phyloP scores from a whole-genome alignment of 2,888 invertebrate genomes.

The Dasypogon diadema region DNA sequence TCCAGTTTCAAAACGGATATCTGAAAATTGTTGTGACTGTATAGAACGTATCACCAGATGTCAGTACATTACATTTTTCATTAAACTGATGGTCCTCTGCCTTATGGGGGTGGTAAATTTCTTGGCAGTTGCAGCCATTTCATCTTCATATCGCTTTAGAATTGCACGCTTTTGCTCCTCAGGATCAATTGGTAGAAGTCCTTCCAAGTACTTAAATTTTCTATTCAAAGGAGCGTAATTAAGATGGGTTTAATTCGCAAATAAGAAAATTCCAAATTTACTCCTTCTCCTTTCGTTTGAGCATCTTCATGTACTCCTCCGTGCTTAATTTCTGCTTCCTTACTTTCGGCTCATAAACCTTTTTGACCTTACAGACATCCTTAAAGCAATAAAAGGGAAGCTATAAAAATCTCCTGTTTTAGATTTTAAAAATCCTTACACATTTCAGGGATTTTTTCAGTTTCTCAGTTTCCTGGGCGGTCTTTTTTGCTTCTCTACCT shows the following conservation, averaged over 20 bases:
- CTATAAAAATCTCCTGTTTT: not conserved
- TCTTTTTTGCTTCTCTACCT: conserved; percentile 54
- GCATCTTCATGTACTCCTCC: conserved; percentile 42
- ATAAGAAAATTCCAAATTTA: conserved; percentile 7
- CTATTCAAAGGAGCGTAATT: conserved; percentile 57
- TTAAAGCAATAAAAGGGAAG: conserved; percentile 2
- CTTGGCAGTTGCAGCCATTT: conserved; percentile 57
- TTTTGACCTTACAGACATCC: conserved; percentile 48
- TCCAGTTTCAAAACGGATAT: conserved; percentile 63
- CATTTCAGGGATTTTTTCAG: conserved; percentile 11
- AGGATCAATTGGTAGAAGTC: conserved; percentile 64
- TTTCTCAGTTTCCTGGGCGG: conserved; percentile 6
- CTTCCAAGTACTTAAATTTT: conserved; percentile 64
- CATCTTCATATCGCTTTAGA: conserved; percentile 59
- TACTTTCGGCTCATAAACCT: conserved; percentile 45
- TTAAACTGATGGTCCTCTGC: conserved; percentile 64
- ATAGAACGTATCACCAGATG: conserved; percentile 46
- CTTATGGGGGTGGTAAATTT: conserved; percentile 63
- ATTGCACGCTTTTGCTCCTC: conserved; percentile 63
- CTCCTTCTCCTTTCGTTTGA: conserved; percentile 54
- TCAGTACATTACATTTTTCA: conserved; percentile 63
- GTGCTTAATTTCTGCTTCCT: conserved; percentile 44
- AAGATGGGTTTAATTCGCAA: conserved; percentile 8
- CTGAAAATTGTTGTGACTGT: conserved; percentile 58
- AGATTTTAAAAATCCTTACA: conserved; percentile 25